Base-by-base conservation (phyloP, 2,797 vertebrate species). In the Sylvilagus floridanus region DNA sequence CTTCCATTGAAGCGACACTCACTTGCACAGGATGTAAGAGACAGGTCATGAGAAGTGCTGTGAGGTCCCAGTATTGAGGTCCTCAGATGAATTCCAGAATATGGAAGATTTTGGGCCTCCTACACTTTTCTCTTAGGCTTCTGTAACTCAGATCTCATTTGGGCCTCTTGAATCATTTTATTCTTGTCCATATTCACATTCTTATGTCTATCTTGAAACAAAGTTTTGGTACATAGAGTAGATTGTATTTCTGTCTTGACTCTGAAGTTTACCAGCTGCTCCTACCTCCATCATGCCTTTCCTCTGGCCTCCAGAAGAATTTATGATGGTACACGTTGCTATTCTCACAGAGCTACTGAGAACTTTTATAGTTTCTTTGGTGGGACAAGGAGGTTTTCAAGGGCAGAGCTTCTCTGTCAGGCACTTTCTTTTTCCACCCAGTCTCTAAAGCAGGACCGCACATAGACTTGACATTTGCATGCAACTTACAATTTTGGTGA, bases 61-160 rank as follows among this genome's bases (percentile, higher is more conserved):
- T 32, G 47, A 60, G 16, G 30, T 92, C 12, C 14, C 75, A 76
- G 63, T 79, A 24, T 62, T 93, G 85, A 54, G 24, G 52, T 81
- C 17, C 3, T 47, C 37, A 77, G 72, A 91, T 79, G 90, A 82
- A 84, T 94, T 84, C 52, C 21, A 81, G 91, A 92, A 77, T 84
- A 90, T 6, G 13, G 65, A 72, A 75, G 68, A 69, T 78, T 85
- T 96, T 66, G 94, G 30, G 13, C 13, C n/a, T 94, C 62, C 65
- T 66, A 62, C 92, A 86, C 14, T 57, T 57, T 63, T 72, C 21
- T 76, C 32, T 66, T 82, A 54, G 76, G n/a, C 4, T 85, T 92
- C 72, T 83, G 22, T 32, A 30, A 81, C 17, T 30, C 66, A 75
- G 32, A 65, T 83, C 26, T 88, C 73, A 79, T 28, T 42, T 19